phyloP scores from a whole-genome alignment of 1,140 invertebrate species.

The Achatina immaculata region DNA sequence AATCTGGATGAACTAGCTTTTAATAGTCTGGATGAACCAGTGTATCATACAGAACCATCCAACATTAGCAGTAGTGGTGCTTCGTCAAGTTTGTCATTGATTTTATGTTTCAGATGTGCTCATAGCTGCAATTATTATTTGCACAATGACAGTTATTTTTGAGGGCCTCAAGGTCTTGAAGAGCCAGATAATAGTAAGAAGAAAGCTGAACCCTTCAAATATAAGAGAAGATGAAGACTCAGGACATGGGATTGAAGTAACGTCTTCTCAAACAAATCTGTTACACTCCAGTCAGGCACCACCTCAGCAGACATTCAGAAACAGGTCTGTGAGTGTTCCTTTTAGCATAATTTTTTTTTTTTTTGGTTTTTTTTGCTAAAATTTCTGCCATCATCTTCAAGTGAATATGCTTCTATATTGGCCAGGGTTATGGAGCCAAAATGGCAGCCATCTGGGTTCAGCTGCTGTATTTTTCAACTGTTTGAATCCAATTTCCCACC shows the following conservation, averaged over 20 bases:
- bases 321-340: background rate
- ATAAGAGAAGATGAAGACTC: background rate
- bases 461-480: too few species aligned
- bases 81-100: background rate
- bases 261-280: conserved; percentile 4
- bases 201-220: background rate
- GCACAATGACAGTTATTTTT: background rate
- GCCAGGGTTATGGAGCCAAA: too few species aligned
- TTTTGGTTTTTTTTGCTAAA: background rate
- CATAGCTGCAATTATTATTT: background rate
- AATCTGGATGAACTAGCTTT: too few species aligned
- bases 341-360: background rate
- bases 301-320: background rate
- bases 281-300: background rate
- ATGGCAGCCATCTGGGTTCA: too few species aligned
- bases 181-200: background rate
- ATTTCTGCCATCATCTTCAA: background rate
- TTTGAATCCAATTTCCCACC: too few species aligned
- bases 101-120: background rate
- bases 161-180: conserved; percentile 12
- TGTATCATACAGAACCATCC: too few species aligned
- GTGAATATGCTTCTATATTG: too few species aligned
- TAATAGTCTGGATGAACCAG: too few species aligned
- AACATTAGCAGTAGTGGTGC: too few species aligned
- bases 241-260: background rate